These are phyloP conservation scores for Amniataba percoides DNA, from an alignment of 2,797 vertebrate species.

Conservation along the genomic window DNA sequence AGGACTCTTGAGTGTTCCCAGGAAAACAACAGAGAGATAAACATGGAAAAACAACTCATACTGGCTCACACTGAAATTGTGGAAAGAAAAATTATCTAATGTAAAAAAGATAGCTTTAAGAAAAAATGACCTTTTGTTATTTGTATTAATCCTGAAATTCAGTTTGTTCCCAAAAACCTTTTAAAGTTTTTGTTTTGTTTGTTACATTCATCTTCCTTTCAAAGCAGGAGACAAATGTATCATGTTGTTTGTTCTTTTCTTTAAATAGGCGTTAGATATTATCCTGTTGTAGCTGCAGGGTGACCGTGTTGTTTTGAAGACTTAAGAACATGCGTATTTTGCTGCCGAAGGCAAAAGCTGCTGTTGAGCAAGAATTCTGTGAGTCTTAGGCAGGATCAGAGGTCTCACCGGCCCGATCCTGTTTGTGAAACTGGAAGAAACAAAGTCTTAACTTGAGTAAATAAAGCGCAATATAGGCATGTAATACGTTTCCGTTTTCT, in stretches of 20 bases:
- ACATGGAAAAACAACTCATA: background rate
- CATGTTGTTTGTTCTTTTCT: constrained; percentile 18
- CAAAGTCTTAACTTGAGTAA: constrained; percentile 40
- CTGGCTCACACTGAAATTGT: no score
- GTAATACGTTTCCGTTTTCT: constrained; percentile 22
- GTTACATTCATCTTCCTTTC: constrained; percentile 3
- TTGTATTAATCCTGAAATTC: background rate
- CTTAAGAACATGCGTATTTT: constrained; percentile 37
- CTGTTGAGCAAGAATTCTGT: constrained; percentile 48
- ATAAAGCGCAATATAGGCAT: constrained; percentile 15
- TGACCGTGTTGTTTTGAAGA: constrained; percentile 45
- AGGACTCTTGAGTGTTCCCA: constrained; percentile 70
- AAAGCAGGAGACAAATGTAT: constrained; percentile 5
- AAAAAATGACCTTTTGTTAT: background rate
- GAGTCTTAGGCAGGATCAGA: constrained; percentile 44
- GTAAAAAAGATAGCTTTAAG: background rate
- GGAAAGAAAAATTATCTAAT: background rate
- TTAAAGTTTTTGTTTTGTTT: background rate
- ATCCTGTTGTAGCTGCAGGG: constrained; percentile 36
- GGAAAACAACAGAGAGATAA: constrained; percentile 31
- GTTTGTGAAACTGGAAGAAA: constrained; percentile 50
- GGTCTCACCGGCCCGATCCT: constrained; percentile 40
- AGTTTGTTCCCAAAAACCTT: background rate
- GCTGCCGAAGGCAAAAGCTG: constrained; percentile 39
- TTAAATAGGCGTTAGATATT: constrained; percentile 39